These are phyloP conservation scores for Alectoris magna DNA, from an alignment of 2,797 vertebrate species.

Conservation along the genomic window DNA sequence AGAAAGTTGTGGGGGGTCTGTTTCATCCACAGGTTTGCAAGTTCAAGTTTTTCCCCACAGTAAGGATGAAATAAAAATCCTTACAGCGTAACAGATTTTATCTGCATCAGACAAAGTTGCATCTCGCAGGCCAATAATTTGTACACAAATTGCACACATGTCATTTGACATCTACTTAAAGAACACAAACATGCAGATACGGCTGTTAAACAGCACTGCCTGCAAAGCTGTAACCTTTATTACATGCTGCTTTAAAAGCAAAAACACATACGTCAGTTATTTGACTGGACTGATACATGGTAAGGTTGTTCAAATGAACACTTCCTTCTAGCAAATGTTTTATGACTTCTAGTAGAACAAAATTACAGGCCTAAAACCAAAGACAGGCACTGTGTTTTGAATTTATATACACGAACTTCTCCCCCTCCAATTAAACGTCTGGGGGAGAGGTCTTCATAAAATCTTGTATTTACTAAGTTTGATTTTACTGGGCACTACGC, in stretches of 20 bases:
- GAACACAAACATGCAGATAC: neutral
- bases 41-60: neutral
- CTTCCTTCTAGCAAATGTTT: neutral
- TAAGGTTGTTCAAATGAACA: neutral
- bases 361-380: neutral
- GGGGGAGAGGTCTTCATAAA: neutral
- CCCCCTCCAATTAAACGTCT: neutral
- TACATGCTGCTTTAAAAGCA: neutral
- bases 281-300: neutral
- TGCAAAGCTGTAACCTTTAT: neutral
- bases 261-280: neutral
- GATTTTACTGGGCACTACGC: neutral
- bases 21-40: neutral
- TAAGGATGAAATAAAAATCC: neutral
- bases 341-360: neutral
- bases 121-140: neutral
- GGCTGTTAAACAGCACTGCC: neutral
- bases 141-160: rapidly evolving
- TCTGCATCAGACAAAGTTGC: neutral
- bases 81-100: neutral
- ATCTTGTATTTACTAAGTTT: neutral
- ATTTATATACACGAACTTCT: neutral
- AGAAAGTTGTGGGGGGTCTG: neutral
- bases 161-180: neutral
- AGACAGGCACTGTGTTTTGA: neutral